Base-by-base conservation (phyloP, 1,140 invertebrate species). In the Euura saliciscinereae region DNA sequence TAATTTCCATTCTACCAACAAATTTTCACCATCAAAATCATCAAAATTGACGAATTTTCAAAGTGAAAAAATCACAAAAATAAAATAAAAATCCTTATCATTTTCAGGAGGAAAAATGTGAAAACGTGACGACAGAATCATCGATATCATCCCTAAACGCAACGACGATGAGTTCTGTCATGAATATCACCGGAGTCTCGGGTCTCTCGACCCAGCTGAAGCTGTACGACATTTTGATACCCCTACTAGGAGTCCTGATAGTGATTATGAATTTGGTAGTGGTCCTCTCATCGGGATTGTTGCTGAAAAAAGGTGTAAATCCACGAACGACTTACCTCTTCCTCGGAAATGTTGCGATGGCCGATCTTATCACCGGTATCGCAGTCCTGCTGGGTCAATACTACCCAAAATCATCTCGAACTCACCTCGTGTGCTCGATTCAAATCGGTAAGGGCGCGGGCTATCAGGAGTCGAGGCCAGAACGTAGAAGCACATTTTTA, bases 321-420 rank as follows among this genome's bases (percentile, higher is more conserved):
- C 89, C 87, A 6, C 87, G 88, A 73, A 89, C 88, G 66, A 90
- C 89, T 0, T 91, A 91, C 78, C 79, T 90, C 28, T 83, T 91
- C 59, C 83, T 91, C 6, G 90, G 90, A 4, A 91, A 91, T 79
- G 88, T 91, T 3, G 90, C 89, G 1, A 80, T 90, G 7, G 87
- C 89, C 2, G 90, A 91, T 78, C 84, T 89, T 28, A 80, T 91
- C 6, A 89, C 88, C 7, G 89, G 89, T 6, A 72, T 89, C 13
- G 86, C 89, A 0, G 83, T 90, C 3, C 80, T 91, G 8, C 88
- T 90, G 75, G 89, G 88, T 3, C 84, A 88, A 66, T 73, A 81
- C 11, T 85, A 86, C 71, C 89, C 90, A 43, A 78, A 76, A 67
- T 43, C 77, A 45, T 43, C 71, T 7, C 73, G 85, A 45, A 75